Percentiles rank a stretch among this genome's conserved stretches.
Conservation (phyloP, 1,140 invertebrate species). For the Proales similis region DNA sequence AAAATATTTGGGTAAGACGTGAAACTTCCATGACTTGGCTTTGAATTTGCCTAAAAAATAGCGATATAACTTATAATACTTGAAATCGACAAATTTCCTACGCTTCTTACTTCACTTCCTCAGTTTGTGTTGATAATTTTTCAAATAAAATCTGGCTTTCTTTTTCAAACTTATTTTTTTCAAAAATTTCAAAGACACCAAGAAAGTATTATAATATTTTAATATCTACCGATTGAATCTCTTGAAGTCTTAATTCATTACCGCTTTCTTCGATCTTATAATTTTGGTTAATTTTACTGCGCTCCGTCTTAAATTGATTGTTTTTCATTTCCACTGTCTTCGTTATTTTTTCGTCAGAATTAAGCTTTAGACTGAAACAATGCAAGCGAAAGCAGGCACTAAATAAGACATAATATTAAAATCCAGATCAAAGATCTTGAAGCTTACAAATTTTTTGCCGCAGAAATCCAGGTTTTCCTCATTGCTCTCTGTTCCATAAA, state of each 20-base stretch:
- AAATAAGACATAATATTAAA: background rate
- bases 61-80: background rate
- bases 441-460: slow-evolving; percentile 29
- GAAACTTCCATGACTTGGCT: slow-evolving; percentile 34
- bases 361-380: slow-evolving; percentile 2
- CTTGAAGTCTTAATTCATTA: slow-evolving; percentile 6
- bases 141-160: slow-evolving; percentile 25
- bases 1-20: slow-evolving; percentile 26
- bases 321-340: background rate
- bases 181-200: background rate
- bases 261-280: background rate
- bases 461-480: slow-evolving; percentile 1
- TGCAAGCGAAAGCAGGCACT: background rate
- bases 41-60: slow-evolving; percentile 25
- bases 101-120: slow-evolving; percentile 10
- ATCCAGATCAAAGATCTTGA: background rate
- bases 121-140: slow-evolving; percentile 21
- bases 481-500: slow-evolving; percentile 30
- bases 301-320: background rate
- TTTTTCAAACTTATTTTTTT: slow-evolving; percentile 18
- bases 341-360: slow-evolving; percentile 1
- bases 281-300: slow-evolving; percentile 1
- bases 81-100: background rate
- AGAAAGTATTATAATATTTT: background rate
- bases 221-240: background rate